Evolutionary conservation across 2,797 vertebrate species (phyloP).

Genomic region (Pangasius larnaudii): DNA sequence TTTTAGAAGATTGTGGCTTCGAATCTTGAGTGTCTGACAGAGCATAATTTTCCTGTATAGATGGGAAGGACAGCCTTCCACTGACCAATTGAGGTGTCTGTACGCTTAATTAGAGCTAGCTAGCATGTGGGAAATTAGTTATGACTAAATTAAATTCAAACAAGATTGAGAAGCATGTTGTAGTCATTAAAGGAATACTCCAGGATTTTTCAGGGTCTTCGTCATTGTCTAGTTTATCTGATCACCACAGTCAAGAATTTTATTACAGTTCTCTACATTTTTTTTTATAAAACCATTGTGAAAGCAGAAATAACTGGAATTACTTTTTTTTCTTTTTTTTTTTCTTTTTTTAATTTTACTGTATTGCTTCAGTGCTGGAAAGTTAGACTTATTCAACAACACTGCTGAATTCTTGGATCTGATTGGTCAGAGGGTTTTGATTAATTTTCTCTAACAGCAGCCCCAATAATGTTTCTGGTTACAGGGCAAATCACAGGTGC

Average conservation of each 20-base stretch:
- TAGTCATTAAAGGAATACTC: not conserved
- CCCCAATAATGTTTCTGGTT: not conserved
- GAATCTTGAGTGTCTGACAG: not conserved
- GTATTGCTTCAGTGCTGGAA: not conserved
- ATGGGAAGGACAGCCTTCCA: not conserved
- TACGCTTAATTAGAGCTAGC: not conserved
- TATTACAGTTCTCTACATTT: not conserved
- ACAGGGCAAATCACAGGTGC: too few species aligned
- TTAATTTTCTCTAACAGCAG: not conserved
- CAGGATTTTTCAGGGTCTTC: not conserved
- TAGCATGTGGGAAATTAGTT: not conserved
- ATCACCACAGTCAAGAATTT: not conserved
- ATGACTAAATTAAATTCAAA: not conserved
- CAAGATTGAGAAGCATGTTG: not conserved
- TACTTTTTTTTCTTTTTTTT: too few species aligned
- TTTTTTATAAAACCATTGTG: too few species aligned
- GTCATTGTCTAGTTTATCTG: not conserved
- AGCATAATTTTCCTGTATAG: not conserved
- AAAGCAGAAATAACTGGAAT: too few species aligned
- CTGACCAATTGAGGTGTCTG: not conserved
- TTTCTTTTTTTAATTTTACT: too few species aligned
- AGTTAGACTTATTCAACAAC: not conserved
- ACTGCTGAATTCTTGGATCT: not conserved
- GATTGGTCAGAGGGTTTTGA: not conserved
- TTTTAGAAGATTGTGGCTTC: not conserved